Evolutionary conservation across 1,140 invertebrate species (phyloP), one percentile per base, ranked within the genome.

Genomic region (Vanessa tameamea): DNA sequence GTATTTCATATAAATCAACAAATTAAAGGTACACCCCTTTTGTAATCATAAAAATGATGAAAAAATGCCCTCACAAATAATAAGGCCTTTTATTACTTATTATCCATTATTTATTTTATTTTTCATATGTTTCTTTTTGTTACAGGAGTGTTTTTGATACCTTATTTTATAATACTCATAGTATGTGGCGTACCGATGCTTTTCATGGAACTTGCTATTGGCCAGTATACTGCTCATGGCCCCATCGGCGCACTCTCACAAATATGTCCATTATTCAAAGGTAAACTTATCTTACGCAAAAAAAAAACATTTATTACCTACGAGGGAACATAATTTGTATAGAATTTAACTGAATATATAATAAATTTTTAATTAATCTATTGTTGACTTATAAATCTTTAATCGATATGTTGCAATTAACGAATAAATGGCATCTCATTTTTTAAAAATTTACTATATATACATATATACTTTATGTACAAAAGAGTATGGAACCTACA

Each of bases 191-290:
- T 97, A 68, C 96, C 96, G 2, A 93, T 97, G 91, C 92, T 97
- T n/a, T 97, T 97, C 85, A 97, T 97, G 96, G 96, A 97, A 88
- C 88, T 97, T 64, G 95, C 96, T 23, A 94, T 97, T 70, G 96
- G 96, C 48, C 96, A 97, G 83, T 97, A 96, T 82, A 97, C 96
- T 5, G 95, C 96, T 59, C 94, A 96, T 76, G 96, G 96, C 70
- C 96, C 96, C 7, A 97, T 97, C 72, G 96, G 96, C 64, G 96
- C 97, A 53, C 88, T 97, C 77, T 96, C 96, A 68, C 96, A 97
- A 91, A 94, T 97, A 68, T 97, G 96, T 86, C 97, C 97, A 20
- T 90, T 97, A 64, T 96, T 97, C 78, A 97, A 97, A 96, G 97
- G 97, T 97, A 94, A 74, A 83, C 69, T 75, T 53, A 72, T 77